phyloP scores from a whole-genome alignment of 2,797 vertebrate genomes.

The Gorsachius magnificus region DNA sequence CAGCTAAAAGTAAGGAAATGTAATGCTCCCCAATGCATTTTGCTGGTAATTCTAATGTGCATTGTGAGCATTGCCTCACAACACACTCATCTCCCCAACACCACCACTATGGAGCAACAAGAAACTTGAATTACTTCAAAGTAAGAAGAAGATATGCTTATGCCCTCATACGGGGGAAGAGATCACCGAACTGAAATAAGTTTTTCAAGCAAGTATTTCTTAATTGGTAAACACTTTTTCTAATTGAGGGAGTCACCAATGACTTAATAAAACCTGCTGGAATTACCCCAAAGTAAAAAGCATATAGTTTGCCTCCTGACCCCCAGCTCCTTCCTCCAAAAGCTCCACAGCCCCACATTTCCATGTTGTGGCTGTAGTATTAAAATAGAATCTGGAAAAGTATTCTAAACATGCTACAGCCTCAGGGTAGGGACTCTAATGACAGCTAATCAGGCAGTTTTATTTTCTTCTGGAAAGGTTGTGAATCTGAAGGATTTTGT shows the following conservation, averaged over 20 bases:
- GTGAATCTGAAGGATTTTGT: background rate
- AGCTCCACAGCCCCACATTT: background rate
- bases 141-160: background rate
- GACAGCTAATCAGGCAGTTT: background rate
- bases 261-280: background rate
- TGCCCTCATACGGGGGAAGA: background rate
- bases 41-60: background rate
- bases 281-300: background rate
- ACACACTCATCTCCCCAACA: background rate
- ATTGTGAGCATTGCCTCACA: background rate
- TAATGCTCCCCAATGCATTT: background rate
- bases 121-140: background rate
- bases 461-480: background rate
- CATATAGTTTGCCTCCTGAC: background rate
- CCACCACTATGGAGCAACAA: background rate
- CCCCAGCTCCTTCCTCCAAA: background rate
- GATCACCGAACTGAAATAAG: background rate
- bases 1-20: background rate
- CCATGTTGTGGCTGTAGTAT: background rate
- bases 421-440: background rate
- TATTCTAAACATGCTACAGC: background rate
- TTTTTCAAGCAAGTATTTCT: background rate
- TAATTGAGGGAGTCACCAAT: background rate
- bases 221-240: background rate
- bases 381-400: constrained; percentile 1